Base-by-base conservation (phyloP, 2,888 invertebrate species). In the Nemotelus nigrinus region DNA sequence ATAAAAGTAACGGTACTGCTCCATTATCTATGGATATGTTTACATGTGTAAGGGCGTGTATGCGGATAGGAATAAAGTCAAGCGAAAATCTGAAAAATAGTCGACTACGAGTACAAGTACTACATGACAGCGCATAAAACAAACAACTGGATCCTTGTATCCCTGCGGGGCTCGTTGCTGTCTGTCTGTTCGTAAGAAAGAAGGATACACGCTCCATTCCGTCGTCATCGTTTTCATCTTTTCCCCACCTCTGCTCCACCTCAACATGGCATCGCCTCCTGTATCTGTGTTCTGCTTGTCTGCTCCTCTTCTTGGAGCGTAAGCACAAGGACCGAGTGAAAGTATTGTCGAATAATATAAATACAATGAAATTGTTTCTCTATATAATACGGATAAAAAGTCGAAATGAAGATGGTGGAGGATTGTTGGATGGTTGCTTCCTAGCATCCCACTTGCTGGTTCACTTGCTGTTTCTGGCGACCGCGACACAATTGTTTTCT, bases 11-110 rank as follows among this genome's bases (percentile, higher is more conserved):
- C 74, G 63, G 63, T 45, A 74, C 48, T 47, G 74, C 74, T 60
- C 74, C 47, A 74, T 74, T 74, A 74, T 74, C 74, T 74, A 74
- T 50, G 74, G 74, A 63, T 74, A 74, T 60, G 74, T 74, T 74
- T 74, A 74, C 74, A 74, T 74, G 63, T 74, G 74, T 74, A 74
- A 74, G 74, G 74, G 74, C 74, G 74, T 74, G 74, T 74, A 74
- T 74, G 60, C 63, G 74, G 74, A 25, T 25, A 60, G 63, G 48
- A 74, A 74, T 74, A 74, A 74, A 74, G 74, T 74, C 60, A 74
- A 74, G 74, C 74, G 74, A 74, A 74, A 74, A 74, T 74, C 74
- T 74, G 74, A 74, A 74, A 74, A 74, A 74, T 74, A 63, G 74
- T 74, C 74, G 74, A 74, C 74, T 74, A 74, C 74, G 74, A 74